Evolutionary conservation across 2,113 vertebrate genomes (phyloP).

Genomic region (Tenebrosternarchus preto): DNA sequence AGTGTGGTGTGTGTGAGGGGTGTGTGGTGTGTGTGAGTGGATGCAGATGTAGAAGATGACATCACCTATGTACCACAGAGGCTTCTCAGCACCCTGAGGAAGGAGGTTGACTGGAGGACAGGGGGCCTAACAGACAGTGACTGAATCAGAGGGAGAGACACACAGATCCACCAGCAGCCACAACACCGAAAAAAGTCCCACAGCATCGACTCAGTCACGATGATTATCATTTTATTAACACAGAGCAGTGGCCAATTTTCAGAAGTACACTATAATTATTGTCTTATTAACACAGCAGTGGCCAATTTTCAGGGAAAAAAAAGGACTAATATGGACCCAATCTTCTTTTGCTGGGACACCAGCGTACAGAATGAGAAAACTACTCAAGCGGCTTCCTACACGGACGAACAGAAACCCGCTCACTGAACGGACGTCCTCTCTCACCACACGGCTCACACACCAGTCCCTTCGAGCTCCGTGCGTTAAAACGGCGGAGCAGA

Average conservation of each 20-base stretch:
- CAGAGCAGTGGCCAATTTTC: not conserved
- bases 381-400: not conserved
- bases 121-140: not conserved
- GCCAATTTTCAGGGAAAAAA: not conserved
- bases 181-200: no score
- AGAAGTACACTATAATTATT: not conserved
- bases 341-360: not conserved
- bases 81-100: not conserved
- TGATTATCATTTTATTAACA: conserved; percentile 9
- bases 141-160: conserved; percentile 12
- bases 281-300: not conserved
- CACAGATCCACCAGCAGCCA: conserved; percentile 4
- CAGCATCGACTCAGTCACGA: not conserved
- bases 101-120: conserved; percentile 13
- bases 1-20: not conserved
- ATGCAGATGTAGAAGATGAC: not conserved
- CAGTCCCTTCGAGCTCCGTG: not conserved
- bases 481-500: not conserved
- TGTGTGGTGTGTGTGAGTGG: not conserved
- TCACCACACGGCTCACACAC: not conserved
- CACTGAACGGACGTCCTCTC: not conserved
- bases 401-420: not conserved
- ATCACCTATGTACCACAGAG: not conserved
- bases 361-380: not conserved
- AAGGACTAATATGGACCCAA: not conserved